Base-by-base conservation (phyloP, 2,113 vertebrate genomes). In the Delphinapterus leucas region DNA sequence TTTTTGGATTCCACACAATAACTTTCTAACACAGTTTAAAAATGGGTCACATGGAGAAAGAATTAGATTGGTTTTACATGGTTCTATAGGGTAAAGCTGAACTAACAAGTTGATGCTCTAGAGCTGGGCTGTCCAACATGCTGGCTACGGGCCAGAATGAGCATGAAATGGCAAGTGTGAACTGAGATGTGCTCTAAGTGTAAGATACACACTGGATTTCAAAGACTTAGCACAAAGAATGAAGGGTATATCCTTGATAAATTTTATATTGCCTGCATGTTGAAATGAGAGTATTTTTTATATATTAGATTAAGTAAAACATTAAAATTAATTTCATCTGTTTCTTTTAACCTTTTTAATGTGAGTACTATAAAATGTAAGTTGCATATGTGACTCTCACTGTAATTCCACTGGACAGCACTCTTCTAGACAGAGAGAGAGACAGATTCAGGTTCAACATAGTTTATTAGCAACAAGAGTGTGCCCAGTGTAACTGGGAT, bases 291-390 rank as follows among this genome's bases (percentile, higher is more conserved):
- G 41, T 49, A 38, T 53, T 47, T 82, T 67, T 53, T 28, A 53
- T 60, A 58, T 36, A 44, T 23, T 61, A 20, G 60, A 70, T 90
- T 93, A 81, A 74, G 71, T 95, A 74, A 81, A 68, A 89, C 53
- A 79, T 49, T n/a, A 88, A 80, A 67, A 80, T 88, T 65, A 31
- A 53, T 70, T 61, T 68, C 26, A 86, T 44, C 13, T 81, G n/a
- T 77, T 96, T 74, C 17, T 74, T 89, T 95, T 67, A 55, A 81
- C 41, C n/a, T 84, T 86, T 92, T 95, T 55, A 61, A 85, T 61
- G 44, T 80, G 47, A 85, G 58, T 41, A 68, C 61, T 74, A 63
- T 68, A 86, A 96, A 95, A 63, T 41, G 9, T 53, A 89, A 92
- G n/a, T 85, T 84, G 85, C 6, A 53, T 44, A 71, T 26, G 25